phyloP scores from a whole-genome alignment of 2,888 invertebrate genomes.

The Philereme transversata region DNA sequence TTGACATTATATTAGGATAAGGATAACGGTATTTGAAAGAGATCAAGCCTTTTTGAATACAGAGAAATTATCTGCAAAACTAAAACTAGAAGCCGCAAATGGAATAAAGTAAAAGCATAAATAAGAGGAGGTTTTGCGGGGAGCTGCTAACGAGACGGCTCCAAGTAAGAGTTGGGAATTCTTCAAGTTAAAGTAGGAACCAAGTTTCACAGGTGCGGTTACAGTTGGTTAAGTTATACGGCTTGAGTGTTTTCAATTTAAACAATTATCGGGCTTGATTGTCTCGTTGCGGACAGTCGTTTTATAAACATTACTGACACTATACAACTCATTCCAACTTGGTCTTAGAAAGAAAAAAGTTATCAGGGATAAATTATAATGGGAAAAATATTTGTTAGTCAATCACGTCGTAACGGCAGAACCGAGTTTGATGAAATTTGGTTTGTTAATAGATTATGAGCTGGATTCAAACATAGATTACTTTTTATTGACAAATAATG shows the following conservation, averaged over 20 bases:
- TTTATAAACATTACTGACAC: slow-evolving; percentile 4
- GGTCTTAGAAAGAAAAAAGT: too few relatives aligned
- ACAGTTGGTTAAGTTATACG: slow-evolving; percentile 46
- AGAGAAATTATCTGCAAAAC: slow-evolving; percentile 18
- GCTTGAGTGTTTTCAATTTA: slow-evolving; percentile 58
- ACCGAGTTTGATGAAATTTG: too few relatives aligned
- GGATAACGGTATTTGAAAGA: too few relatives aligned
- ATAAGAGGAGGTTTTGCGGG: slow-evolving; percentile 77
- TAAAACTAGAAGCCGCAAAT: slow-evolving; percentile 56
- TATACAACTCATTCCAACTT: not conserved
- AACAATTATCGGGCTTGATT: slow-evolving; percentile 54
- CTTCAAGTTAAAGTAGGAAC: slow-evolving; percentile 50
- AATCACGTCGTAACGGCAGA: too few relatives aligned
- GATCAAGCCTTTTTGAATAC: not conserved
- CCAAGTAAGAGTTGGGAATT: slow-evolving; percentile 58
- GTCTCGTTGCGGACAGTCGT: slow-evolving; percentile 16
- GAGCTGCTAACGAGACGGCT: slow-evolving; percentile 71
- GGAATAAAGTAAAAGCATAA: slow-evolving; percentile 77
- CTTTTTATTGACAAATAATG: too few relatives aligned
- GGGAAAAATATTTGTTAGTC: too few relatives aligned
- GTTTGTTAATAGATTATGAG: too few relatives aligned
- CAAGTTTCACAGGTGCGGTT: slow-evolving; percentile 67
- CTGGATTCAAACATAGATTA: too few relatives aligned
- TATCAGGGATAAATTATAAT: too few relatives aligned
- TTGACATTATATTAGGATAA: too few relatives aligned